phyloP scores from a whole-genome alignment of 2,888 invertebrate genomes.

The Phaedon cochleariae region DNA sequence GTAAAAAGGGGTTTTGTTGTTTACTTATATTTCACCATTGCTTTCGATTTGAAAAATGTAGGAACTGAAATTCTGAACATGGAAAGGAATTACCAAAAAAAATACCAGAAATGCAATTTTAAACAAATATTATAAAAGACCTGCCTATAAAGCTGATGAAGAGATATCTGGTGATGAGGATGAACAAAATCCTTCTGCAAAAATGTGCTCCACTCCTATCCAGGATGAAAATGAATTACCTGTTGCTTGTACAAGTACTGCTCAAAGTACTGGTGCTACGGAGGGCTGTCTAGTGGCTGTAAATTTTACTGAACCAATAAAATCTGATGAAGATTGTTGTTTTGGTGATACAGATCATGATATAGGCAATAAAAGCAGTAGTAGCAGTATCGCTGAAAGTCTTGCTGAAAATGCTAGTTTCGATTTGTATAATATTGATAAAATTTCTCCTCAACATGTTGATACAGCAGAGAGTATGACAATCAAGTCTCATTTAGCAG shows the following conservation, averaged over 20 bases:
- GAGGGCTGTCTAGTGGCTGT: background rate
- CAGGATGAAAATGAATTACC: background rate
- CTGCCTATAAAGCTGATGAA: background rate
- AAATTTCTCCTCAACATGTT: background rate
- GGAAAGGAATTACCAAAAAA: slow-evolving; percentile 6
- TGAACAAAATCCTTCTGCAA: background rate
- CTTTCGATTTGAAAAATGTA: background rate
- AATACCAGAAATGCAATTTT: slow-evolving; percentile 9
- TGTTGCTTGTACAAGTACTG: background rate
- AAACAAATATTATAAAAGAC: slow-evolving; percentile 9
- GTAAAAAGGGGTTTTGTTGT: background rate
- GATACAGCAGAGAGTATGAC: background rate
- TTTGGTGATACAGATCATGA: slow-evolving; percentile 2
- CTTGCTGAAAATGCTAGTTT: background rate
- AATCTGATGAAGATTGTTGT: background rate
- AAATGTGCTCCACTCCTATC: background rate
- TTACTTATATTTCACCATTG: background rate
- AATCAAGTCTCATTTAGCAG: background rate
- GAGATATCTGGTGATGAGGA: slow-evolving; percentile 8
- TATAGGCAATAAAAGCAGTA: background rate
- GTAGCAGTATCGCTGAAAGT: background rate
- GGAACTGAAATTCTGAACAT: background rate
- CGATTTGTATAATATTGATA: background rate
- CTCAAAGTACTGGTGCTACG: background rate
- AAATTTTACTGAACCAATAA: background rate